phyloP scores from a whole-genome alignment of 2,113 vertebrate genomes.

The Pachycephala philippinensis region DNA sequence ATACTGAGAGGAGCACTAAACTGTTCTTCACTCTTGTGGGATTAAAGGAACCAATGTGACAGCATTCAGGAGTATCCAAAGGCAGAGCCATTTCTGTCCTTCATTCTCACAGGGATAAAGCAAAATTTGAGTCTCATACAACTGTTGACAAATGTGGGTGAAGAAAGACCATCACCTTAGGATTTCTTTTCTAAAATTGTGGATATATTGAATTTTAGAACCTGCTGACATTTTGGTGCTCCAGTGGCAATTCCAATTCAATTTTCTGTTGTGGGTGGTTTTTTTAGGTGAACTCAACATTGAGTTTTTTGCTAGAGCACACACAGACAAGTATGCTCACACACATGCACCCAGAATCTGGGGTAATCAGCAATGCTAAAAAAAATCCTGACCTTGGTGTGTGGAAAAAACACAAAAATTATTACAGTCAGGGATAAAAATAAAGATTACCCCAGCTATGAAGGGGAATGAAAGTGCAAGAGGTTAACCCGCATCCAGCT shows the following conservation, averaged over 20 bases:
- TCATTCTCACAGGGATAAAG: not conserved
- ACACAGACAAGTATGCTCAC: accelerated
- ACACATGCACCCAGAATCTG: not conserved
- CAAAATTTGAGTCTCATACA: not conserved
- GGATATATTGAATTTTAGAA: not conserved
- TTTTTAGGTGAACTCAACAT: not conserved
- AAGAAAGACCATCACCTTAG: not conserved
- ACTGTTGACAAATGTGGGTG: not conserved
- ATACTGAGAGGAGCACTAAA: not conserved
- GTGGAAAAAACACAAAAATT: not conserved
- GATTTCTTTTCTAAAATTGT: not conserved
- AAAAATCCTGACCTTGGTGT: not conserved
- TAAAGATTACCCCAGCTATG: not conserved
- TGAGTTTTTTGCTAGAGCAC: not conserved
- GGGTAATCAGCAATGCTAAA: not conserved
- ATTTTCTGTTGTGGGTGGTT: not conserved
- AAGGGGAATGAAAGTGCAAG: not conserved
- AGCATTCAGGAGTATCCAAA: not conserved
- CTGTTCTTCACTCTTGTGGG: not conserved
- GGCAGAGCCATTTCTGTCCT: not conserved
- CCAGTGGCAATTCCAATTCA: not conserved
- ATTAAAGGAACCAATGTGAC: not conserved
- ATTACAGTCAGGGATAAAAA: not conserved
- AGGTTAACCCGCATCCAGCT: not conserved
- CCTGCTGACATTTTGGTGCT: not conserved